These are phyloP conservation scores for Oreochromis mossambicus DNA, from an alignment of 2,797 vertebrate genomes.

Conservation along the genomic window DNA sequence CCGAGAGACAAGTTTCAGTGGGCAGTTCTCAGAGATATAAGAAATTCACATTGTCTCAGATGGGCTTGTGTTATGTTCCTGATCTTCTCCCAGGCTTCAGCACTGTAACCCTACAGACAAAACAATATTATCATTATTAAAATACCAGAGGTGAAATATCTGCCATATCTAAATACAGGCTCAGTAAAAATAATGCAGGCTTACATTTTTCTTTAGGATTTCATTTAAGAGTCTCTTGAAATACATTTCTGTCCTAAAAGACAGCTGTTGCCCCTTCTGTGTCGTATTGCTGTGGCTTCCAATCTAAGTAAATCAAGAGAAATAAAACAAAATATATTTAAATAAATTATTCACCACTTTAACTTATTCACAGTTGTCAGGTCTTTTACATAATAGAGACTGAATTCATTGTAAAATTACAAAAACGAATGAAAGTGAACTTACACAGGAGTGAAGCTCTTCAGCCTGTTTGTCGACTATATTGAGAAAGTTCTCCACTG, in stretches of 20 bases:
- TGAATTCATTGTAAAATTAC: not conserved
- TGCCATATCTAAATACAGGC: not conserved
- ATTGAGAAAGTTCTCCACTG: conserved; percentile 41
- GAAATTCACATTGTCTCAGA: conserved; percentile 3
- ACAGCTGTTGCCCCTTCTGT: not conserved
- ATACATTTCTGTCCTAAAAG: not conserved
- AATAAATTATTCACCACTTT: not conserved
- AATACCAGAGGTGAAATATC: no score
- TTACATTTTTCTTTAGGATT: conserved; percentile 31
- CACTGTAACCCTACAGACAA: conserved; percentile 41
- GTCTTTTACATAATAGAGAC: not conserved
- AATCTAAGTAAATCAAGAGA: not conserved
- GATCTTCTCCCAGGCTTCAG: conserved; percentile 60
- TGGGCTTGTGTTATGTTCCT: conserved; percentile 31
- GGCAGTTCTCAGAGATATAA: not conserved
- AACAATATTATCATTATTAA: not conserved
- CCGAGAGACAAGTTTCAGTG: not conserved
- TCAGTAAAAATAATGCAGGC: not conserved
- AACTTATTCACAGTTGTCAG: not conserved
- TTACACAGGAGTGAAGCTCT: conserved; percentile 59
- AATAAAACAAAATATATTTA: not conserved
- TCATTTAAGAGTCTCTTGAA: conserved; percentile 51
- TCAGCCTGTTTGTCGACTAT: conserved; percentile 34
- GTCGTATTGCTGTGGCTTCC: not conserved
- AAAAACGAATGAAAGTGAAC: not conserved